Base-by-base conservation (phyloP, 2,797 vertebrate species). In the Anguilla anguilla region DNA sequence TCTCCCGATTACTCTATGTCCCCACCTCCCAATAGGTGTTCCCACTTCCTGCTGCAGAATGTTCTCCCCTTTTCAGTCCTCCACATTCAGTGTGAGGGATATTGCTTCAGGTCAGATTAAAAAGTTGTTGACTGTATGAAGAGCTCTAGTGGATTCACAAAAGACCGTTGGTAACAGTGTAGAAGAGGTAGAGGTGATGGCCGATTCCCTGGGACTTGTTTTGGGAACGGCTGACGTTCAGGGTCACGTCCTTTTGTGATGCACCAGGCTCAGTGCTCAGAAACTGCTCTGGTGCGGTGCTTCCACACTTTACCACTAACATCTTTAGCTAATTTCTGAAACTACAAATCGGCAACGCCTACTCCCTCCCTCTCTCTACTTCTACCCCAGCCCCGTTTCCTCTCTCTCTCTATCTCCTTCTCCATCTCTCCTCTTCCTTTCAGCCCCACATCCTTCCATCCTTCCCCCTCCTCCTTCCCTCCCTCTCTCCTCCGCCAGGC, bases 401-500 rank as follows among this genome's bases (percentile, higher is more conserved):
- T 43, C 72, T 43, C 72, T 35, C 72, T 39, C 90, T 28, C 49
- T 89, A 87, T 10, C 17, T 84, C 85, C 88, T 86, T 53, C 39
- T 10, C 89, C 89, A 85, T 13, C 59, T 85, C 9, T 55, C 31
- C 28, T 88, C 46, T 39, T 22, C 1, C 67, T 46, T 49, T 82
- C 39, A 82, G 43, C 79, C 79, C 77, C 39, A 43, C 3, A 43
- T 11, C 22, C 77, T 79, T 19, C 77, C 39, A 5, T 79, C 77
- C 77, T 46, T 79, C 49, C 51, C 83, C 31, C 83, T 31, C 22
- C 51, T 57, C 49, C 49, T 55, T 15, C 82, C 72, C 72, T 43
- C 72, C 72, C 28, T 92, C 88, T 85, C 4, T 74, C 1, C 89
- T 93, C 91, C 96, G 35, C 91, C 92, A 0, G 92, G 89, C 90